Base-by-base conservation (phyloP, 2,797 vertebrate species). In the Lindbergichthys nudifrons region DNA sequence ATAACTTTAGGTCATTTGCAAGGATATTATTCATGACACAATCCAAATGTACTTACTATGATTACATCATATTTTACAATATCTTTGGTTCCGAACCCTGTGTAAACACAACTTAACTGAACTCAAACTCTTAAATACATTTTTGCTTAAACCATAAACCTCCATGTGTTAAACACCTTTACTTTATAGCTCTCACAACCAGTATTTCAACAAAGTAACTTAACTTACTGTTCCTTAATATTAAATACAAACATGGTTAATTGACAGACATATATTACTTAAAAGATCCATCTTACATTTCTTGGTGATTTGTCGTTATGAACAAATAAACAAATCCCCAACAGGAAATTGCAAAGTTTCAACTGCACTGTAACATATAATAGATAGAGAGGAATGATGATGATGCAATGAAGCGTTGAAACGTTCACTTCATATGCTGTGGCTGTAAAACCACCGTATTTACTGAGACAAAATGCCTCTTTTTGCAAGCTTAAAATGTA, bases 31-130 rank as follows among this genome's bases (percentile, higher is more conserved):
- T 11, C 15, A 48, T 36, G 10, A 73, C 36, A 77, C 18, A 56
- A 53, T 15, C 41, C 41, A 74, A 42, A 32, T 73, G 54, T 46
- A 74, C 36, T 70, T 46, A 51, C 43, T 18, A 46, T 45, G 3
- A 53, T 43, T 50, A 30, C 26, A 47, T 60, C 23, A 54, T 53
- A 64, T 70, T 59, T 21, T 50, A 72, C 30, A 48, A 58, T 56
- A 77, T 83, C 71, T 91, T 82, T 88, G 87, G 82, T 86, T 75
- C 59, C 47, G 67, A 75, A 51, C 72, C 19, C 12, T 54, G 21
- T 0, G 4, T 62, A 32, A 67, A 59, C 57, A 79, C 21, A 77
- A 79, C 13, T 42, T 83, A 11, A 36, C 13, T 42, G 81, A 11
- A 36, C 18, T 62, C 10, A 73, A 54, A 56, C 15, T 16, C 26